These are phyloP conservation scores for Taenioides sp. DNA, from an alignment of 2,797 vertebrate genomes.

Conservation along the genomic window DNA sequence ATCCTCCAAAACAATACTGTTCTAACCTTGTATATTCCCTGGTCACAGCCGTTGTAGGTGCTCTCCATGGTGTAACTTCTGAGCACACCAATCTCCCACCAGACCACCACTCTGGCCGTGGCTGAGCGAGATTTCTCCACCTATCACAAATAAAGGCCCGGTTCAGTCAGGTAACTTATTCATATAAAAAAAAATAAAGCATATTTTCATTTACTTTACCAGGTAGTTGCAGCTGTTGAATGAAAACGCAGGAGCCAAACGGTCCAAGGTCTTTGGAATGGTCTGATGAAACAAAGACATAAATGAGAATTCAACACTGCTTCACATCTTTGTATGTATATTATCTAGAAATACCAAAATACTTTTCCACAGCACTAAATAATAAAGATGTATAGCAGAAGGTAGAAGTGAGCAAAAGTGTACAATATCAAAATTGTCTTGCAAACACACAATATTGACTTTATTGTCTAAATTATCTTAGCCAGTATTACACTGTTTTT, in stretches of 20 bases:
- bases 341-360: neutral
- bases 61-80: conserved; percentile 96
- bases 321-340: neutral
- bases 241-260: conserved; percentile 88
- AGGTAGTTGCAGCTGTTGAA: conserved; percentile 92
- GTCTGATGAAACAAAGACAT: conserved; percentile 67
- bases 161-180: neutral
- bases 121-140: conserved; percentile 90
- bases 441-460: too few species aligned
- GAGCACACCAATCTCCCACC: conserved; percentile 90
- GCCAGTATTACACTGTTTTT: too few species aligned
- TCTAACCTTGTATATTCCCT: conserved; percentile 86
- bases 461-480: too few species aligned
- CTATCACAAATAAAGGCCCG: conserved; percentile 39
- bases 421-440: neutral
- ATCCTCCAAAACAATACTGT: neutral
- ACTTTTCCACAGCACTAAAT: neutral
- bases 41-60: conserved; percentile 90
- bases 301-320: neutral
- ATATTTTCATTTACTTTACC: conserved; percentile 67
- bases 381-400: neutral
- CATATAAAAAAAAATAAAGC: neutral
- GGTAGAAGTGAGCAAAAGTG: neutral
- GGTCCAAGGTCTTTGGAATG: conserved; percentile 90
- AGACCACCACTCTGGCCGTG: conserved; percentile 89